These are phyloP conservation scores for Deroptyus accipitrinus DNA, from an alignment of 2,113 vertebrate species.

Conservation along the genomic window DNA sequence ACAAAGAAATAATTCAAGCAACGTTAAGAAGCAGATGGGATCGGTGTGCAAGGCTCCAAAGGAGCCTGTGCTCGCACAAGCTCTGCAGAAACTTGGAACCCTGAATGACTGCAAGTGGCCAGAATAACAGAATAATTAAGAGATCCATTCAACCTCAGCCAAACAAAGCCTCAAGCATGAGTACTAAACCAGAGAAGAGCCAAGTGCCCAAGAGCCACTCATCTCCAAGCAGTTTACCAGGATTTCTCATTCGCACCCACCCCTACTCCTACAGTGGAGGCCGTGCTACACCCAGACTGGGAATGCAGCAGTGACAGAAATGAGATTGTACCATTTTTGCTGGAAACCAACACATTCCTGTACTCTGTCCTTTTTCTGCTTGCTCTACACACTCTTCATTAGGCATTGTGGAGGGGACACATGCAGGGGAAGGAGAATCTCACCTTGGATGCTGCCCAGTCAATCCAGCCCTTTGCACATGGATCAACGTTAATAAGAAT, in stretches of 20 bases:
- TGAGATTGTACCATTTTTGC: not conserved
- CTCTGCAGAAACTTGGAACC: not conserved
- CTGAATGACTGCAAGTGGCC: not conserved
- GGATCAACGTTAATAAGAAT: constrained; percentile 95
- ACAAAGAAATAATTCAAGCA: not conserved
- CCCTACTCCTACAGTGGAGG: not conserved
- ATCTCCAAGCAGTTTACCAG: not conserved
- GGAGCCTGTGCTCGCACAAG: not conserved
- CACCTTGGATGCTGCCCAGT: constrained; percentile 97
- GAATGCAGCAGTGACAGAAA: not conserved
- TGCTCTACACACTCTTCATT: not conserved
- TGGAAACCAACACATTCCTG: not conserved
- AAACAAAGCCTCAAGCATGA: not conserved
- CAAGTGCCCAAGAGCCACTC: not conserved
- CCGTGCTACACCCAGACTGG: not conserved
- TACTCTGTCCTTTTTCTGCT: not conserved
- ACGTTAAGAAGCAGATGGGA: not conserved
- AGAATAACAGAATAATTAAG: not conserved
- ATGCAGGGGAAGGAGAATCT: not conserved
- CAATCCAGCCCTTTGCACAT: constrained; percentile 95
- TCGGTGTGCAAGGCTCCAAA: not conserved
- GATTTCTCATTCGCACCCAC: not conserved
- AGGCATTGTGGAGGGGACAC: not conserved
- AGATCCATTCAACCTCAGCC: not conserved
- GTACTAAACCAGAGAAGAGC: not conserved